Conservation (phyloP, 1,140 invertebrate species). For the Drosophila ercepeae region DNA sequence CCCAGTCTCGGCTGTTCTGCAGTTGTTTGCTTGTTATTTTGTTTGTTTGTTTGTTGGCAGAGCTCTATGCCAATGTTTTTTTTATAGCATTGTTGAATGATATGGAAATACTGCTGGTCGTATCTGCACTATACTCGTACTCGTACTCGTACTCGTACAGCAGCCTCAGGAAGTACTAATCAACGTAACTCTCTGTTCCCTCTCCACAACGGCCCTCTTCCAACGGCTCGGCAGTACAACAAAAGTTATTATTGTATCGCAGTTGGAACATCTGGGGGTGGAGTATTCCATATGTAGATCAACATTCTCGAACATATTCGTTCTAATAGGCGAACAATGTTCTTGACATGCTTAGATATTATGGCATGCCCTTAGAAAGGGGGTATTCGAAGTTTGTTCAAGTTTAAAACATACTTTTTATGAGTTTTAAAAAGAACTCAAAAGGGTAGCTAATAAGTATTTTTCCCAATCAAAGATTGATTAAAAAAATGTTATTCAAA, state of each 20-base stretch:
- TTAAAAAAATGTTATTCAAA: background rate
- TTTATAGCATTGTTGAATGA: conserved; percentile 30
- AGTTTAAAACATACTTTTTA: too few relatives aligned
- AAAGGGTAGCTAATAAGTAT: background rate
- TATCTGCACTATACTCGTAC: conserved; percentile 54
- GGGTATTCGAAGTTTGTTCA: background rate
- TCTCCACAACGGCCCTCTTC: conserved; percentile 23
- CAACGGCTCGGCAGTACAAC: conserved; percentile 46
- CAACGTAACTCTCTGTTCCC: conserved; percentile 47
- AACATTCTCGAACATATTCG: conserved; percentile 20
- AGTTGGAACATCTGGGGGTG: background rate
- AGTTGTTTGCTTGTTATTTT: conserved; percentile 8
- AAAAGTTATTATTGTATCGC: conserved; percentile 65
- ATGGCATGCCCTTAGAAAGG: conserved; percentile 27
- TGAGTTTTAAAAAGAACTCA: too few relatives aligned
- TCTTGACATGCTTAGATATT: conserved; percentile 81
- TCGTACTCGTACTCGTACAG: too few relatives aligned
- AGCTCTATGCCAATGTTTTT: conserved; percentile 51
- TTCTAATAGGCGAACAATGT: conserved; percentile 78
- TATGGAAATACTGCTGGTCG: conserved; percentile 28
- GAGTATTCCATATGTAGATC: conserved; percentile 20
- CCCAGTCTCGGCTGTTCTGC: conserved; percentile 21
- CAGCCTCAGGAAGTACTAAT: conserved; percentile 80
- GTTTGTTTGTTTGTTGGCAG: conserved; percentile 56
- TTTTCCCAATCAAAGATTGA: too few relatives aligned